Conservation (phyloP, 2,797 vertebrate genomes). For the Leptodactylus fallax region DNA sequence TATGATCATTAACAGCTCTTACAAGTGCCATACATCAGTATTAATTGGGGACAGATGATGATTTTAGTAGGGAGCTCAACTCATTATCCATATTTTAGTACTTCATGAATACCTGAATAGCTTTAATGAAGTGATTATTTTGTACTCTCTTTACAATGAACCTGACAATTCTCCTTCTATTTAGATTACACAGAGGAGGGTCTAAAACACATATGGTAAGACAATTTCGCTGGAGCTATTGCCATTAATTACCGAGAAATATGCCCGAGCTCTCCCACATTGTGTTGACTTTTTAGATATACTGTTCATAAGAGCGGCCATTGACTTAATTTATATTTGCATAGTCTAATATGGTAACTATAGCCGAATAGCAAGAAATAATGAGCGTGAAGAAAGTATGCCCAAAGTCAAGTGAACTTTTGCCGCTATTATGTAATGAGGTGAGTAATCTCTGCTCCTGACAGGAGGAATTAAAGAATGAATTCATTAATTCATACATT, state of each 20-base stretch:
- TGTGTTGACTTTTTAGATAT: constrained; percentile 4
- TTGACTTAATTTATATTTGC: constrained; percentile 2
- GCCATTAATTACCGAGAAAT: constrained; percentile 33
- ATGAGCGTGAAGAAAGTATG: background rate
- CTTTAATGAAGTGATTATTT: constrained; percentile 77
- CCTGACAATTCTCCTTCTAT: constrained; percentile 67
- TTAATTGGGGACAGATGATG: constrained; percentile 91
- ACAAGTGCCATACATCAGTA: constrained; percentile 85
- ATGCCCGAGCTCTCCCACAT: background rate
- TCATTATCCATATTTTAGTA: constrained; percentile 81
- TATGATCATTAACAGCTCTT: constrained; percentile 85
- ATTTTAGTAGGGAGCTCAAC: constrained; percentile 79
- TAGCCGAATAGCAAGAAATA: background rate
- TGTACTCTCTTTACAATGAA: constrained; percentile 63
- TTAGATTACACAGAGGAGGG: constrained; percentile 62
- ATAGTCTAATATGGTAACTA: background rate
- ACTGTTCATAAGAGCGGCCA: background rate
- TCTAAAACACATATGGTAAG: constrained; percentile 51
- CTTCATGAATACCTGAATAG: constrained; percentile 78
- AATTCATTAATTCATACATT: constrained; percentile 7
- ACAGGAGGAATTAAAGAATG: background rate
- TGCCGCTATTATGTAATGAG: background rate
- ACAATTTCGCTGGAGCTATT: background rate
- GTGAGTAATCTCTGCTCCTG: background rate
- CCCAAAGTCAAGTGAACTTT: background rate